Percentiles rank a stretch among this genome's conserved stretches.
Conservation (phyloP, 64 coral and sea anemone species). For the Montipora cactus region DNA sequence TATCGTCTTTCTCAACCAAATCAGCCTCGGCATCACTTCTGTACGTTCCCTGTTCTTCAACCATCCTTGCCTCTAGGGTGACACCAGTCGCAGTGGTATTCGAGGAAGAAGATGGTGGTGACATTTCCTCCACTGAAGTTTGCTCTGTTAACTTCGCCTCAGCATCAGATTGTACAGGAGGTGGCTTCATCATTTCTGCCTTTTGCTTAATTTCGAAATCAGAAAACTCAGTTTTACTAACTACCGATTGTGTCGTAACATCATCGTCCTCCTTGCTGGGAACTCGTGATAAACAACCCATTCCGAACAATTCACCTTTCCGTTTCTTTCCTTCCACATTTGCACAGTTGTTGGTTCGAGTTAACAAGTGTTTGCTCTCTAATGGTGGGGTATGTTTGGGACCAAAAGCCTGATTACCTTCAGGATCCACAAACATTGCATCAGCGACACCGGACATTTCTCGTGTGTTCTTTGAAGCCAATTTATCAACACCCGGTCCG, state of each 20-base stretch:
- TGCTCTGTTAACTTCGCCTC: not conserved
- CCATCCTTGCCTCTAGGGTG: not conserved
- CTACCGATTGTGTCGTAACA: not conserved
- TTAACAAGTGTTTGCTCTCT: not conserved
- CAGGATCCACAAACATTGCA: slow-evolving; percentile 2
- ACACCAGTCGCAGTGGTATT: not conserved
- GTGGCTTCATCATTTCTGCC: not conserved
- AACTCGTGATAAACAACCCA: not conserved
- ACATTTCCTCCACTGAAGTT: not conserved
- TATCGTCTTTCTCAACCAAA: not conserved
- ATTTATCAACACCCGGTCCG: not conserved
- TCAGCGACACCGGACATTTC: not conserved
- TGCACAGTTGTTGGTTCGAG: not conserved
- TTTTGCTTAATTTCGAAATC: not conserved
- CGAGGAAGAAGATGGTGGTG: not conserved
- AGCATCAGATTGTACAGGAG: not conserved
- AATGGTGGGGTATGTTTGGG: slow-evolving; percentile 41
- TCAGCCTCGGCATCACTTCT: not conserved
- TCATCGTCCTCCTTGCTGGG: not conserved
- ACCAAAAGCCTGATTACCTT: not conserved
- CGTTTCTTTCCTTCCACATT: slow-evolving; percentile 12
- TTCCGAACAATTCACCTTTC: not conserved
- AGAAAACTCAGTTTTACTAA: not conserved
- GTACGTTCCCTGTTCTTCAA: not conserved
- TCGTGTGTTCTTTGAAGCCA: slow-evolving; percentile 21